Evolutionary conservation across 2,797 vertebrate species (phyloP), one percentile per base, ranked within the genome.

Genomic region (Siniperca scherzeri): DNA sequence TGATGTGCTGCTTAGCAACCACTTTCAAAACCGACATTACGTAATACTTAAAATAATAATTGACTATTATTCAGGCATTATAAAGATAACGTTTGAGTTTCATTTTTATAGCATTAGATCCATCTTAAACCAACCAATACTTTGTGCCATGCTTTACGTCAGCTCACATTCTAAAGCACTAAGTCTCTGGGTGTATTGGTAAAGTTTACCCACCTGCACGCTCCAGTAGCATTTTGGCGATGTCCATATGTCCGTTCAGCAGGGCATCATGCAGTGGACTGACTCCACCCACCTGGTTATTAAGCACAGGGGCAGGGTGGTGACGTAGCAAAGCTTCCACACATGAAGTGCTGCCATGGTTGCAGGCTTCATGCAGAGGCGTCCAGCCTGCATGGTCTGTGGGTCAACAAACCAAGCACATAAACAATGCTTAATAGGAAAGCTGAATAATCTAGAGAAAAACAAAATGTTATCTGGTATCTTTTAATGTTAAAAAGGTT

Each of bases 351-450:
- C 97, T 98, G 91, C 98, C 98, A 91, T 99, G 97, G 96, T 98
- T 98, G 96, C 97, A 99, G 27, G 98, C 98, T 96, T 99, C 98
- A 89, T 99, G 98, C 90, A 99, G 95, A 82, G 98, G 98, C 8
- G 97, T 98, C 98, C 98, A 99, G 93, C 98, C 98, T 89, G 96
- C 97, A 87, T 98, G 94, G 95, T 99, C 98, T 99, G 91, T 92
- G 94, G 87, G 94, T 90, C 90, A 95, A 68, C n/a, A 84, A 69
- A 81, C 0, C 74, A 70, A 30, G 12, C 27, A 81, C 7, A 12
- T 22, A 78, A 13, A 70, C 7, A 60, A 40, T 22, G 12, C n/a
- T 53, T 1, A 36, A 50, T 8, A 55, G 12, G 17, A 64, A n/a
- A 3, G 13, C 11, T 27, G 56, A 65, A 40, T 57, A 30, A 50